Evolutionary conservation across 2,888 invertebrate genomes (phyloP).

Genomic region (Ochropleura leucogaster): DNA sequence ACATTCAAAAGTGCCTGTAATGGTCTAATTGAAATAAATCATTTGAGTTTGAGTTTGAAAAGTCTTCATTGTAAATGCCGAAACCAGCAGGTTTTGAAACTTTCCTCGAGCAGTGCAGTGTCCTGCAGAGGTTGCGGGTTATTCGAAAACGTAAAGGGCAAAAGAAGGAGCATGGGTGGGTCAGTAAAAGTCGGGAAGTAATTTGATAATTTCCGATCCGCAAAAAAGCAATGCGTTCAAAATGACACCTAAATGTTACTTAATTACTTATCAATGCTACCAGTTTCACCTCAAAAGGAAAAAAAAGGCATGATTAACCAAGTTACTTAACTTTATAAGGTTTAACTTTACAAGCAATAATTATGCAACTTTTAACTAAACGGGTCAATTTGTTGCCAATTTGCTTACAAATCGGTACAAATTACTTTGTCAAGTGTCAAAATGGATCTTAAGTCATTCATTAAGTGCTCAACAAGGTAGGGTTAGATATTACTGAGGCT

Average conservation of each 20-base stretch:
- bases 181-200: too few relatives aligned
- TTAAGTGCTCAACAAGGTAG: slow-evolving; percentile 47
- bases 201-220: too few relatives aligned
- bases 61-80: too few relatives aligned
- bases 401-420: slow-evolving; percentile 74
- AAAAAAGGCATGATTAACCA: slow-evolving; percentile 25
- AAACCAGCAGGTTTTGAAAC: too few relatives aligned
- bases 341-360: slow-evolving; percentile 19
- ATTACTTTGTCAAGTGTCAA: slow-evolving; percentile 69
- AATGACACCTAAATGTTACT: neutral
- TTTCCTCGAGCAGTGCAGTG: too few relatives aligned
- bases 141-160: too few relatives aligned
- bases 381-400: slow-evolving; percentile 71
- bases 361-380: slow-evolving; percentile 50
- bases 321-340: slow-evolving; percentile 35
- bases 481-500: slow-evolving; percentile 16
- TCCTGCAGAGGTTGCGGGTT: too few relatives aligned
- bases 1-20: too few relatives aligned
- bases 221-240: neutral
- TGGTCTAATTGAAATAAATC: too few relatives aligned
- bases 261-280: neutral
- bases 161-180: too few relatives aligned
- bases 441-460: slow-evolving; percentile 58
- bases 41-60: too few relatives aligned
- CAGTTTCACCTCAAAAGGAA: neutral